phyloP scores from a whole-genome alignment of 2,113 vertebrate species.

The Vimba vimba region DNA sequence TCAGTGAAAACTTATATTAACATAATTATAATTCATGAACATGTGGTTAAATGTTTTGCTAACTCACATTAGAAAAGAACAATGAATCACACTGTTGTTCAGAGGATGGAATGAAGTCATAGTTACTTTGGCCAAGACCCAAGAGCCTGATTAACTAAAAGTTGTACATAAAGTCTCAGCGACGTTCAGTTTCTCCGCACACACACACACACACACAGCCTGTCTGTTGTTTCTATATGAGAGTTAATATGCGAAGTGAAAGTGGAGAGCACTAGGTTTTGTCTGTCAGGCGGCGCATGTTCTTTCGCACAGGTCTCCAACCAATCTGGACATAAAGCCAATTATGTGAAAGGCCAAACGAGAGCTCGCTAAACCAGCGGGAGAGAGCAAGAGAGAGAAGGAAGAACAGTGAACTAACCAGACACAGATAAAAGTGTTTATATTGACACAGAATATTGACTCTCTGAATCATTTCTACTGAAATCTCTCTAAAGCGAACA shows the following conservation, averaged over 20 bases:
- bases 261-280: conserved; percentile 26
- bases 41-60: not conserved
- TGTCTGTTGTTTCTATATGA: not conserved
- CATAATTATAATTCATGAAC: not conserved
- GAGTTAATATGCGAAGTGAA: not conserved
- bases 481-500: not conserved
- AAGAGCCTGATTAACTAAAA: conserved; percentile 12
- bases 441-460: not conserved
- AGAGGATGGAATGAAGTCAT: not conserved
- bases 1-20: not conserved
- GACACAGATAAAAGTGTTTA: not conserved
- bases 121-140: conserved; percentile 20
- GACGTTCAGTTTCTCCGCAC: not conserved
- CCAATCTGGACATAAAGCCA: conserved; percentile 75
- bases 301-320: conserved; percentile 66
- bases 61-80: not conserved
- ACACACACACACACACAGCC: not conserved
- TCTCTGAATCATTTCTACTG: conserved; percentile 8
- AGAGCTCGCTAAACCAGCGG: not conserved
- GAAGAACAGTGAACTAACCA: not conserved
- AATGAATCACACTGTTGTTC: not conserved
- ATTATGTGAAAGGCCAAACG: conserved; percentile 65
- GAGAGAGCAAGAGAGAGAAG: not conserved
- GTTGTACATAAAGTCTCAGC: not conserved
- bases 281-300: conserved; percentile 53